phyloP scores from a whole-genome alignment of 2,888 invertebrate species.

The Coleophora deauratella region DNA sequence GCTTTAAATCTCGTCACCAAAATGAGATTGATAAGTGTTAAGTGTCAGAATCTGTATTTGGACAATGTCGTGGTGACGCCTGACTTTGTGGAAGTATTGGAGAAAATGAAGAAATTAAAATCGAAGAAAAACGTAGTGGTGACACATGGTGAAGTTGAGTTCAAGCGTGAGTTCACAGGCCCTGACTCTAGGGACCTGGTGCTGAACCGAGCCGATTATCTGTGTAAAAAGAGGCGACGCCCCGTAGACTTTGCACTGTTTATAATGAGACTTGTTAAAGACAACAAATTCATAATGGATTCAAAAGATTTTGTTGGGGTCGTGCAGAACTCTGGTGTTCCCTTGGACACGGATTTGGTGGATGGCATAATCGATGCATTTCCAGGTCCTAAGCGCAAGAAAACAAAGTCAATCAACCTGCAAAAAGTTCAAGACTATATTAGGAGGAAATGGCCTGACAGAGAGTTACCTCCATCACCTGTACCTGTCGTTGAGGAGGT shows the following conservation, averaged over 20 bases:
- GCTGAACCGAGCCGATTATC: constrained; percentile 37
- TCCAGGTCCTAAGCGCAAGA: constrained; percentile 27
- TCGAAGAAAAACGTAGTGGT: constrained; percentile 27
- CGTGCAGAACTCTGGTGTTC: constrained; percentile 20
- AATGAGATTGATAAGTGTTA: constrained; percentile 26
- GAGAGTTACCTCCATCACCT: constrained; percentile 38
- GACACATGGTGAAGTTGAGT: constrained; percentile 33
- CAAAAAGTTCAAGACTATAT: constrained; percentile 33
- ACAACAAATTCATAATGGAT: constrained; percentile 22
- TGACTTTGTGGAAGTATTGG: constrained; percentile 27
- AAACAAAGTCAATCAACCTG: constrained; percentile 35
- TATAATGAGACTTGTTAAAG: constrained; percentile 35
- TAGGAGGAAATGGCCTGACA: constrained; percentile 48
- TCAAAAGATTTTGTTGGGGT: constrained; percentile 26
- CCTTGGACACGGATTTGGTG: constrained; percentile 32
- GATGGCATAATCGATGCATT: constrained; percentile 33
- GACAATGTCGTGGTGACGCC: constrained; percentile 36
- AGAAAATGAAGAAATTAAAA: constrained; percentile 23
- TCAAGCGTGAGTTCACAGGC: constrained; percentile 18
- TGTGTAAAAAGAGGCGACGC: constrained; percentile 22
- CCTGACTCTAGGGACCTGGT: constrained; percentile 38
- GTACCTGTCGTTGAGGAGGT: constrained; percentile 24
- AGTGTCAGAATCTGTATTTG: constrained; percentile 33
- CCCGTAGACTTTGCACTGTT: constrained; percentile 14
- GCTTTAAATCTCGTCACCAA: constrained; percentile 30